A percentile compares a stretch with the other conserved stretches of the same genome.
Evolutionary conservation across 2,797 vertebrate species (phyloP).

Genomic region (Buceros bicornis): DNA sequence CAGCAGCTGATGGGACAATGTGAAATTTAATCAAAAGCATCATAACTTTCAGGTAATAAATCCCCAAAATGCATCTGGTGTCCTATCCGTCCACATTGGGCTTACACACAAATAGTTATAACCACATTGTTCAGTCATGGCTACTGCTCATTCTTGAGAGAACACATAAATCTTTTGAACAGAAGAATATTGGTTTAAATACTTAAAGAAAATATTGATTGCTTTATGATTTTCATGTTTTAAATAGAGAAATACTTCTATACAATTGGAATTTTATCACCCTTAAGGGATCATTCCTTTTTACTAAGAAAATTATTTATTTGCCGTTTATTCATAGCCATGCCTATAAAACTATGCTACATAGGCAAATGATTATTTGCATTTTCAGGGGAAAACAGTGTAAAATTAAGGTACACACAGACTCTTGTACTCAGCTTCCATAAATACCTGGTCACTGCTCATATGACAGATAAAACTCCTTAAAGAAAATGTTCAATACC

Average conservation of each 20-base stretch:
- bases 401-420: neutral
- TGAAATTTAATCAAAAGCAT: slow-evolving; percentile 21
- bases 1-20: neutral
- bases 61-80: neutral
- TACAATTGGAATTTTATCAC: neutral
- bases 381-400: neutral
- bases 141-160: neutral
- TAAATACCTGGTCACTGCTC: neutral
- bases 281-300: neutral
- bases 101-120: neutral
- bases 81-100: neutral
- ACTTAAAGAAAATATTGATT: neutral
- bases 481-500: neutral
- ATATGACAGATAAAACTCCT: neutral
- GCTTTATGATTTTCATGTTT: neutral
- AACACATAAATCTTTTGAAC: neutral
- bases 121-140: neutral
- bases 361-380: neutral
- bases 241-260: neutral
- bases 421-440: neutral
- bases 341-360: accelerated
- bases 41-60: neutral
- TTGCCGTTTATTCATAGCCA: neutral
- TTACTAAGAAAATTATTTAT: neutral
- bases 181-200: neutral